Evolutionary conservation across 1,140 invertebrate species (phyloP), one percentile per base, ranked within the genome.

Genomic region (Bombus cullumanus): DNA sequence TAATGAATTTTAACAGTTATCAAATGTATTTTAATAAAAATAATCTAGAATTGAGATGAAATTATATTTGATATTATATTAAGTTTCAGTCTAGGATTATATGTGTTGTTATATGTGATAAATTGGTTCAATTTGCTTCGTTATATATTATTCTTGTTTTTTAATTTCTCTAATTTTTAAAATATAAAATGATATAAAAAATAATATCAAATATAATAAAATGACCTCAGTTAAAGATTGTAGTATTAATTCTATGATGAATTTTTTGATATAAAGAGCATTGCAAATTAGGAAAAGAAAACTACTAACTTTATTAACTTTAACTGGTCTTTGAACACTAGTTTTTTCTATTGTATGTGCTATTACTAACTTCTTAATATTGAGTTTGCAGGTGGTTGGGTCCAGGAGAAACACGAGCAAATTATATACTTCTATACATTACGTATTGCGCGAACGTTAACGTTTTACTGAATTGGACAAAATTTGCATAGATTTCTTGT

Each of bases 371-470:
- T 90, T 89, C 86, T 89, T 85, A 88, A 89, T 93, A 92, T 94
- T 94, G 92, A 94, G 94, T 94, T 94, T 93, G 85, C 94, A 94
- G 94, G 87, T 94, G 93, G 90, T 85, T 88, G 80, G 66, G 83
- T 82, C 71, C 86, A 72, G 88, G 83, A 90, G 83, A 90, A 69
- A 82, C 81, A 86, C 84, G 71, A 81, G 82, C 89, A 88, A 82
- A 69, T 68, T 81, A 59, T 72, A 75, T 89, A 78, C 41, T 87
- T 86, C 47, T 57, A 81, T 87, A 85, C 66, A 81, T 90, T 83
- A 76, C 28, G 59, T 82, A 66, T 76, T 64, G 22, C 41, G 53
- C 82, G 62, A 82, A 87, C 57, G 59, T 90, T 88, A 68, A 73
- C 76, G 37, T 12, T 87, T 83, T 64, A 62, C 13, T 53, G 62